Evolutionary conservation across 2,113 vertebrate genomes (phyloP).

Genomic region (Hydrolagus affinis): DNA sequence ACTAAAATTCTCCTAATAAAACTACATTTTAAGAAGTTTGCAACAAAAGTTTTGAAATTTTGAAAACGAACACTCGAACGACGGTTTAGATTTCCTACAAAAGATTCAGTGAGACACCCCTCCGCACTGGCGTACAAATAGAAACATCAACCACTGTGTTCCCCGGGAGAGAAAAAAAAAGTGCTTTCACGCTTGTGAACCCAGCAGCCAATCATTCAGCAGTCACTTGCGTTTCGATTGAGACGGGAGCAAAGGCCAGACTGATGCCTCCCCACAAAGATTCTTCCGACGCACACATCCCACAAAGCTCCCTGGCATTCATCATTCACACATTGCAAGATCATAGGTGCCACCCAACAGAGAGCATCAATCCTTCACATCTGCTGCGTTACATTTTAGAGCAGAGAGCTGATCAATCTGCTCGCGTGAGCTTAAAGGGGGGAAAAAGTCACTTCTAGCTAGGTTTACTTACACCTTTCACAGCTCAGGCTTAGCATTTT

Average conservation of each 20-base stretch:
- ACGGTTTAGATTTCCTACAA: background rate
- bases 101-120: background rate
- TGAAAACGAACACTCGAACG: background rate
- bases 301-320: constrained; percentile 5
- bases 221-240: background rate
- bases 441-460: no score
- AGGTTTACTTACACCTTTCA: background rate
- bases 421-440: background rate
- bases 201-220: background rate
- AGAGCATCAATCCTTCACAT: background rate
- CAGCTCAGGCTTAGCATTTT: background rate
- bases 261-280: background rate
- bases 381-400: constrained; percentile 18
- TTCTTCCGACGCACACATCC: background rate
- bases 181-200: background rate
- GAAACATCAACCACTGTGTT: background rate
- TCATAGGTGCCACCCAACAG: constrained; percentile 20
- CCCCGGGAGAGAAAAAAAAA: background rate
- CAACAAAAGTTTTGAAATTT: no score
- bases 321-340: constrained; percentile 21
- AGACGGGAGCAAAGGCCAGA: background rate
- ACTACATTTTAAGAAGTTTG: no score
- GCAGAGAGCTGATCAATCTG: background rate
- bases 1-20: no score
- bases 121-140: constrained; percentile 3